These are phyloP conservation scores for Eugnorisma glareosa DNA, from an alignment of 2,888 invertebrate genomes.

Conservation along the genomic window DNA sequence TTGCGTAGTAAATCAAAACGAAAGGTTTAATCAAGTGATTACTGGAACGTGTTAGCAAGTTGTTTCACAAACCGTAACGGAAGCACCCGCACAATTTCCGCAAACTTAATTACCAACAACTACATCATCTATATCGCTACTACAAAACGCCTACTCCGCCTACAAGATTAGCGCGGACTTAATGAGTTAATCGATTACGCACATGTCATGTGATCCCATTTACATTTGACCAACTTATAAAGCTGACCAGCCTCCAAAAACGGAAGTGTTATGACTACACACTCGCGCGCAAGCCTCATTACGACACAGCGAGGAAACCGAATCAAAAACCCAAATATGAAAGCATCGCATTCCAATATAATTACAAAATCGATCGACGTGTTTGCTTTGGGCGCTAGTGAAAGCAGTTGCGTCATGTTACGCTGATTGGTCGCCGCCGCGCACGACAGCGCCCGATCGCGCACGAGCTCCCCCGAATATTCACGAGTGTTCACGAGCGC, in stretches of 20 bases:
- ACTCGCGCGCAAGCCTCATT: slow-evolving; percentile 73
- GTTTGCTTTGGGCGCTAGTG: slow-evolving; percentile 79
- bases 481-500: slow-evolving; percentile 50
- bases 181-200: slow-evolving; percentile 58
- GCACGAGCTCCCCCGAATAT: slow-evolving; percentile 56
- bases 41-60: slow-evolving; percentile 16
- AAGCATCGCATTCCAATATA: slow-evolving; percentile 87
- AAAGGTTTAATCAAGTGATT: slow-evolving; percentile 11
- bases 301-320: slow-evolving; percentile 80
- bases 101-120: slow-evolving; percentile 41
- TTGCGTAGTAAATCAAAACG: not conserved
- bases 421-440: slow-evolving; percentile 66
- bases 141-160: slow-evolving; percentile 24
- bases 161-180: slow-evolving; percentile 20
- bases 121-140: slow-evolving; percentile 35
- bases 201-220: slow-evolving; percentile 51
- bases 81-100: slow-evolving; percentile 48
- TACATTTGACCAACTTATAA: slow-evolving; percentile 62
- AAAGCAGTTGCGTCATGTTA: slow-evolving; percentile 85
- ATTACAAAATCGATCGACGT: slow-evolving; percentile 84
- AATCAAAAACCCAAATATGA: slow-evolving; percentile 84
- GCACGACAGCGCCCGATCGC: slow-evolving; percentile 65
- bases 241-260: slow-evolving; percentile 70
- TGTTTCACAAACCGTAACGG: slow-evolving; percentile 28
- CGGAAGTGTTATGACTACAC: slow-evolving; percentile 79